These are phyloP conservation scores for Poecilia gillii DNA, from an alignment of 2,797 vertebrate species.

Conservation along the genomic window DNA sequence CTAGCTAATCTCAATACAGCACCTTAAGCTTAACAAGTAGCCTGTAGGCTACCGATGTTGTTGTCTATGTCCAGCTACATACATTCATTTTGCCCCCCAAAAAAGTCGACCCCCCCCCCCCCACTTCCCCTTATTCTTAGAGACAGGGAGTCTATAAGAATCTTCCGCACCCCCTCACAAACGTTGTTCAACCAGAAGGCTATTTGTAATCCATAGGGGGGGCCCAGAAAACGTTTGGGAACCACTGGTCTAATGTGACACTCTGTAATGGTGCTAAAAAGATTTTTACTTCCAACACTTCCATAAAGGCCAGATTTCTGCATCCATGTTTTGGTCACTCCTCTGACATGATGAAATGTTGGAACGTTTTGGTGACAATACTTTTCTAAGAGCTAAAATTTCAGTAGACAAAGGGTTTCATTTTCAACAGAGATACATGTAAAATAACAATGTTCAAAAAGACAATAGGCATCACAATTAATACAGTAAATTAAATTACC, in stretches of 20 bases:
- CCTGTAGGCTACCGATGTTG: too few species aligned
- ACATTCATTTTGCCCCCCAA: too few species aligned
- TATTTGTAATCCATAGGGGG: too few species aligned
- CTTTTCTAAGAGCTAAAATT: not conserved
- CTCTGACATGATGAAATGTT: not conserved
- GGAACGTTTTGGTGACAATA: not conserved
- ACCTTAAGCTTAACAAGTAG: too few species aligned
- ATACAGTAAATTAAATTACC: not conserved
- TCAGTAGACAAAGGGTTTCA: not conserved
- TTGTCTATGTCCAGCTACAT: too few species aligned
- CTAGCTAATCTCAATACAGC: too few species aligned
- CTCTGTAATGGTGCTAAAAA: not conserved
- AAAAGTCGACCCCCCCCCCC: too few species aligned
- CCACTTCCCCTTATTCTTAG: too few species aligned
- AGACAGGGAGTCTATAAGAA: too few species aligned
- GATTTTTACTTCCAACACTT: not conserved
- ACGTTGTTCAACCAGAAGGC: too few species aligned
- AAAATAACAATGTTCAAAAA: not conserved
- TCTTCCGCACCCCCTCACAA: too few species aligned
- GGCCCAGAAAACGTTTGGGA: too few species aligned
- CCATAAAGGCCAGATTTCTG: not conserved
- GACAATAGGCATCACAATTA: not conserved
- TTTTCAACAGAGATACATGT: not conserved
- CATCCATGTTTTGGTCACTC: not conserved
- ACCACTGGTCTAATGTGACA: constrained; percentile 1